Percentiles rank a stretch among this genome's conserved stretches.
phyloP scores from a whole-genome alignment of 1,140 invertebrate species.

The Macrosteles quadrilineatus region DNA sequence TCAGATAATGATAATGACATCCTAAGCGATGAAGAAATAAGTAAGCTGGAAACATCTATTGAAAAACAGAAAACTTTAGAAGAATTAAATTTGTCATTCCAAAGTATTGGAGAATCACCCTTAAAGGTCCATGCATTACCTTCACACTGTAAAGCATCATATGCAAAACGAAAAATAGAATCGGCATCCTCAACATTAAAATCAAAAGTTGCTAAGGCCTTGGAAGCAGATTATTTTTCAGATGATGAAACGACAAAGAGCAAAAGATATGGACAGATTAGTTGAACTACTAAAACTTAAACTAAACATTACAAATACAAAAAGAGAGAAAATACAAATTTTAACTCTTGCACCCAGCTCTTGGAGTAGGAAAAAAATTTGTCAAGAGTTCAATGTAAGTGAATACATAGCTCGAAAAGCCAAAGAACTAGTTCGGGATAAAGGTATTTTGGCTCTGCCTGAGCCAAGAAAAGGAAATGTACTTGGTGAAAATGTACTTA shows the following conservation, averaged over 20 bases:
- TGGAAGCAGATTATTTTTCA: no score
- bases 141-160: not conserved
- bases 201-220: no score
- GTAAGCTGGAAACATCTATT: not conserved
- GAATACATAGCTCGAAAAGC: not conserved
- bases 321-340: not conserved
- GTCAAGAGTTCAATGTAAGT: not conserved
- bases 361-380: not conserved
- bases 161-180: not conserved
- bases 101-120: not conserved
- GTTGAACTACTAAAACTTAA: not conserved
- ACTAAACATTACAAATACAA: not conserved
- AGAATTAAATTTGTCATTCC: not conserved
- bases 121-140: not conserved
- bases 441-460: not conserved
- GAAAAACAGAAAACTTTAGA: not conserved
- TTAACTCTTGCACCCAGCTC: not conserved
- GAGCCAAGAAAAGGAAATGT: not conserved
- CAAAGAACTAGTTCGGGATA: not conserved
- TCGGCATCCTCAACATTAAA: no score
- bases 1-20: not conserved
- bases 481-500: not conserved
- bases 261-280: not conserved
- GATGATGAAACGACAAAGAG: no score
- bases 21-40: not conserved